Percentiles rank a stretch among this genome's conserved stretches.
phyloP scores from a whole-genome alignment of 2,888 invertebrate genomes.

The Tyria jacobaeae region DNA sequence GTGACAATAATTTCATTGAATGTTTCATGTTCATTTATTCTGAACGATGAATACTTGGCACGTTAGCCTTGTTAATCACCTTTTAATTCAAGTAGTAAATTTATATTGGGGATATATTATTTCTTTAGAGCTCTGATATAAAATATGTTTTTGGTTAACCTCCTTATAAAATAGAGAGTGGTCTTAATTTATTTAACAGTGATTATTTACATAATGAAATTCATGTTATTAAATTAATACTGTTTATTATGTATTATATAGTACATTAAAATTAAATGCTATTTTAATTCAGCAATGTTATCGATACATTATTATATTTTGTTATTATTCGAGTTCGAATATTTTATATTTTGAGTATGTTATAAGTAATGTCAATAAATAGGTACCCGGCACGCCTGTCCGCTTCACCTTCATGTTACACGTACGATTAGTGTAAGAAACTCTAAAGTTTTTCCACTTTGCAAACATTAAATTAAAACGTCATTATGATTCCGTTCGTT shows the following conservation, averaged over 20 bases:
- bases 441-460: not conserved
- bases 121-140: not conserved
- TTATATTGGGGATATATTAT: not conserved
- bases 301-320: too few relatives aligned
- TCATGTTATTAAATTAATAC: too few relatives aligned
- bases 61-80: not conserved
- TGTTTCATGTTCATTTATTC: slow-evolving; percentile 9
- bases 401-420: not conserved
- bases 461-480: slow-evolving; percentile 27
- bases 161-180: not conserved
- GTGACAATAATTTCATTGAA: slow-evolving; percentile 16
- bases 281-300: too few relatives aligned
- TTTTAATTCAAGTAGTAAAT: not conserved
- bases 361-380: too few relatives aligned
- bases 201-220: too few relatives aligned
- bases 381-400: not conserved
- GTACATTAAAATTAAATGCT: too few relatives aligned
- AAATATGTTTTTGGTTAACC: not conserved
- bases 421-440: not conserved
- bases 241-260: too few relatives aligned
- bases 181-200: not conserved
- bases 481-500: slow-evolving; percentile 39
- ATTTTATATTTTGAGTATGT: too few relatives aligned
- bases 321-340: too few relatives aligned
- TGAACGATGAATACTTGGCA: not conserved